A percentile compares a stretch with the other conserved stretches of the same genome.
Evolutionary conservation across 2,797 vertebrate genomes (phyloP).

Genomic region (Gastrophryne carolinensis): DNA sequence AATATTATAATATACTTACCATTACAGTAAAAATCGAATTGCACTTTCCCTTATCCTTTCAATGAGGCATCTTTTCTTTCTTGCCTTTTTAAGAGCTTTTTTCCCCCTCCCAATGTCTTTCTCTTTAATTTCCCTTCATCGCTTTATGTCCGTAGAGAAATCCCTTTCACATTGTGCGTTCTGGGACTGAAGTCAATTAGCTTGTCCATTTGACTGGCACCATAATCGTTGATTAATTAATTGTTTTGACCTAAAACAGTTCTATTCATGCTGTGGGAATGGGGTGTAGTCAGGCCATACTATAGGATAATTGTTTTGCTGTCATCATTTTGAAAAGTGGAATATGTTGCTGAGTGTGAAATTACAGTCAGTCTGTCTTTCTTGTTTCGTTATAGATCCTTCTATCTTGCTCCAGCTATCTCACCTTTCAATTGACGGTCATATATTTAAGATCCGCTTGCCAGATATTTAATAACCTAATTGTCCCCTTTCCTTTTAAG

Average conservation of each 20-base stretch:
- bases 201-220: constrained; percentile 64
- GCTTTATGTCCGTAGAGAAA: constrained; percentile 29
- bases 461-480: too few species aligned
- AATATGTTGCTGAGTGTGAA: constrained; percentile 56
- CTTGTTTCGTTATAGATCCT: constrained; percentile 17
- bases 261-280: constrained; percentile 63
- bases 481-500: too few species aligned
- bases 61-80: neutral
- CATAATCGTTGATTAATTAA: constrained; percentile 66
- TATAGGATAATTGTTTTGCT: constrained; percentile 54
- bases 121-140: constrained; percentile 28
- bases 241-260: constrained; percentile 70
- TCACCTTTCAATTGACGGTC: neutral
- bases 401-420: constrained; percentile 17
- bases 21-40: neutral
- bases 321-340: constrained; percentile 61
- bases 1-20: too few species aligned
- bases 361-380: constrained; percentile 32
- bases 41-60: neutral
- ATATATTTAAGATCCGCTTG: too few species aligned
- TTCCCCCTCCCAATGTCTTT: constrained; percentile 31
- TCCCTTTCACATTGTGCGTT: constrained; percentile 58
- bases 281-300: constrained; percentile 53
- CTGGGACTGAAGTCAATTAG: constrained; percentile 61
- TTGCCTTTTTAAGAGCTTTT: constrained; percentile 6